Percentiles rank a stretch among this genome's conserved stretches.
phyloP scores from a whole-genome alignment of 2,888 invertebrate species.

The Pocota personata region DNA sequence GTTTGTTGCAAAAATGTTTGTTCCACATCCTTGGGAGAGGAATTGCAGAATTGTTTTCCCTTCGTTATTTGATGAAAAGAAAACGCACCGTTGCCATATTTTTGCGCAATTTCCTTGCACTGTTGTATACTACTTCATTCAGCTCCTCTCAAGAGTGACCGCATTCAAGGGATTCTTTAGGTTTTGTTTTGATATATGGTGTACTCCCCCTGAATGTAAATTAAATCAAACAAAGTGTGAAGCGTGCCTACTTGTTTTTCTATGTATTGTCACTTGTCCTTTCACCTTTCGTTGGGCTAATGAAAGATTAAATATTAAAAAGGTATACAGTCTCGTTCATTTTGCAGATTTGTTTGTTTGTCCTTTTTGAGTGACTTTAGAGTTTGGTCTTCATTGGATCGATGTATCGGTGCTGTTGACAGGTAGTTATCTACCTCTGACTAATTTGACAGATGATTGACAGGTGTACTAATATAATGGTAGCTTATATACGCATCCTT shows the following conservation, averaged over 20 bases:
- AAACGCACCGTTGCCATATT: conserved; percentile 33
- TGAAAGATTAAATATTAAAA: conserved; percentile 61
- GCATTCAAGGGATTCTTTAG: conserved; percentile 42
- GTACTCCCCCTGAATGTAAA: conserved; percentile 10
- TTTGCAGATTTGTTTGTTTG: background rate
- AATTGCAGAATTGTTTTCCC: background rate
- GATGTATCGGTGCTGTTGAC: background rate
- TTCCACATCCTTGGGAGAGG: conserved; percentile 7
- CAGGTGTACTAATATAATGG: background rate
- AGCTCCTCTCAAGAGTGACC: conserved; percentile 35
- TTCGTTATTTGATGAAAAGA: background rate
- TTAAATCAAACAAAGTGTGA: conserved; percentile 2
- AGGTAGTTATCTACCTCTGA: background rate
- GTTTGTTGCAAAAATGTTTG: conserved; percentile 32
- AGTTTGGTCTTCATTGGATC: background rate
- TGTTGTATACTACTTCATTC: conserved; percentile 1
- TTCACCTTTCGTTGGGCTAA: conserved; percentile 21
- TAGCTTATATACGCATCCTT: background rate
- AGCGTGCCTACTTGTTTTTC: background rate
- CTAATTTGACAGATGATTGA: conserved; percentile 15
- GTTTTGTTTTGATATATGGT: background rate
- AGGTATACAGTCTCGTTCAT: background rate
- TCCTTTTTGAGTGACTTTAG: background rate
- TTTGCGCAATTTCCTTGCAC: conserved; percentile 47
- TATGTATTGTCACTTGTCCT: conserved; percentile 32